These are phyloP conservation scores for Synergus umbraculus DNA, from an alignment of 2,888 invertebrate species.

Conservation along the genomic window DNA sequence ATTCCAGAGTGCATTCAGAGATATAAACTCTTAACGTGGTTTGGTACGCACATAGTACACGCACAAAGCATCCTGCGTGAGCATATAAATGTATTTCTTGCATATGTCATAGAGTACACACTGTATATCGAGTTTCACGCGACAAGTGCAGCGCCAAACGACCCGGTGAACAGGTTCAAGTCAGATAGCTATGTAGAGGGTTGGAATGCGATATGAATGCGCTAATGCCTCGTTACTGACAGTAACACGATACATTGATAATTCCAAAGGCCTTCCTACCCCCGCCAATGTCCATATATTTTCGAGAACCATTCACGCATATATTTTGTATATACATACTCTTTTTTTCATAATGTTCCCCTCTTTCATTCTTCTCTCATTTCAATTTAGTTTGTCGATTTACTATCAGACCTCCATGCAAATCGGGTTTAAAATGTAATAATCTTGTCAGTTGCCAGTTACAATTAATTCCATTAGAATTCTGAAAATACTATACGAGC, in stretches of 20 bases:
- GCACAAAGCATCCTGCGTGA: not conserved
- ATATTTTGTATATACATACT: not conserved
- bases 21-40: constrained; percentile 8
- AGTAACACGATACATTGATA: constrained; percentile 68
- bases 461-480: constrained; percentile 17
- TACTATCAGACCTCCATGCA: constrained; percentile 12
- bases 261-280: constrained; percentile 55
- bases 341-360: not conserved
- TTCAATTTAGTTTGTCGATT: constrained; percentile 32
- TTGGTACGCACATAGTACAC: not conserved
- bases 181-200: constrained; percentile 56
- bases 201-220: constrained; percentile 70
- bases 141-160: constrained; percentile 58
- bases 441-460: constrained; percentile 33
- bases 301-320: not conserved
- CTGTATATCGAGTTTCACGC: constrained; percentile 52
- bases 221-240: constrained; percentile 70
- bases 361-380: not conserved
- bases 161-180: constrained; percentile 52
- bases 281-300: constrained; percentile 50
- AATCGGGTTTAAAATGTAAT: constrained; percentile 24
- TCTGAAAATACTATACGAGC: constrained; percentile 28
- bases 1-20: constrained; percentile 14
- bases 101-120: constrained; percentile 17
- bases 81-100: not conserved